Evolutionary conservation across 2,888 invertebrate genomes (phyloP).

Genomic region (Cotesia congregata): DNA sequence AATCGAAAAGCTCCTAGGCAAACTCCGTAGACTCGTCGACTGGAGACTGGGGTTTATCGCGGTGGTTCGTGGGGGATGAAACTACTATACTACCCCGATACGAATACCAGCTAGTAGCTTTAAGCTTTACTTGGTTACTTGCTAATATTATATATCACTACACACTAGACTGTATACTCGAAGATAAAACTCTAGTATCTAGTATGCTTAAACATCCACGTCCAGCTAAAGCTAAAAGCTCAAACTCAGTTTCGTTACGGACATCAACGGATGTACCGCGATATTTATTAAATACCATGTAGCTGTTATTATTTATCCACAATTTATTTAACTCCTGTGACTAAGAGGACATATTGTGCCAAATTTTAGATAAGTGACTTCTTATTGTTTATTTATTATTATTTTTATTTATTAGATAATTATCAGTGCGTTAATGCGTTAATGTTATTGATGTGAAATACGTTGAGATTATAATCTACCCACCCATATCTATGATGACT

Average conservation of each 20-base stretch:
- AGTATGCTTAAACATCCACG: slow-evolving; percentile 14
- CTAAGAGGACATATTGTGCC: neutral
- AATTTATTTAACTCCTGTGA: slow-evolving; percentile 29
- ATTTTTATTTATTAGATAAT: neutral
- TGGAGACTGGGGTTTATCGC: slow-evolving; percentile 40
- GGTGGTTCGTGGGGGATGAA: slow-evolving; percentile 33
- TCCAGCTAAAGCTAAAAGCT: slow-evolving; percentile 45
- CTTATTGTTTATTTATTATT: neutral
- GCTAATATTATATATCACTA: slow-evolving; percentile 34
- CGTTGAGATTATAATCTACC: neutral
- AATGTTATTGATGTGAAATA: neutral
- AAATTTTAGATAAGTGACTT: neutral
- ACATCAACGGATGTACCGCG: slow-evolving; percentile 56
- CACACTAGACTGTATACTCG: neutral
- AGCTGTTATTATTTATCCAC: slow-evolving; percentile 45
- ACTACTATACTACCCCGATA: neutral
- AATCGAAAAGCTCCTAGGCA: slow-evolving; percentile 28
- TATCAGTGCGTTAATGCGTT: neutral
- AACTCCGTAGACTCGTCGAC: slow-evolving; percentile 24
- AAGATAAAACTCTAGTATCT: slow-evolving; percentile 19
- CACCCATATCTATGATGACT: slow-evolving; percentile 39
- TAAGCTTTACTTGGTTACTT: slow-evolving; percentile 48
- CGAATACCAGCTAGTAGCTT: slow-evolving; percentile 31
- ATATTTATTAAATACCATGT: slow-evolving; percentile 51
- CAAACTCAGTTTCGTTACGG: slow-evolving; percentile 57